Evolutionary conservation across 2,113 vertebrate species (phyloP), one percentile per base, ranked within the genome.

Genomic region (Tychaedon coryphoeus): DNA sequence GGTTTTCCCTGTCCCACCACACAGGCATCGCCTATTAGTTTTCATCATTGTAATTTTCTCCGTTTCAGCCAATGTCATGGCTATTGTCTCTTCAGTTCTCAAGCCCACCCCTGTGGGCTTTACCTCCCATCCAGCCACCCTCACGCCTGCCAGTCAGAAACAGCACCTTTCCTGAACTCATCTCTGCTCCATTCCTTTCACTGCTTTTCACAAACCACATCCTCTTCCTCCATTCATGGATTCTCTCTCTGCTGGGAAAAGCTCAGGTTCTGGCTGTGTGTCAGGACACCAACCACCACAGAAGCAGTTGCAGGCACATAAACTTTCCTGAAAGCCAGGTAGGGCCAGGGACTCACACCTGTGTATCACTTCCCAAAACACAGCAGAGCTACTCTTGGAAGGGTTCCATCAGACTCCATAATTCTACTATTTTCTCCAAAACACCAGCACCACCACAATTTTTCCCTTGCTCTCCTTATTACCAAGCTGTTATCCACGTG

Each of bases 231-330:
- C 34, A 67, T 82, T 64, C 29, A 45, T 34, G 11, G 50, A 18
- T 72, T 83, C 23, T 36, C 25, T 12, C 38, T 57, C 13, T 71
- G 42, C n/a, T 74, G 51, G 43, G 51, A 18, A 61, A 61, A 84
- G 13, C 33, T 60, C 3, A 1, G 24, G 29, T 25, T 25, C 29
- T 3, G 4, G 25, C n/a, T 31, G 9, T 43, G 12, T 53, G 25
- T 34, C 23, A 62, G 66, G 51, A 15, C 22, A 60, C 24, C 9
- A 9, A 42, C 33, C 23, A 54, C 12, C 23, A 17, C 38, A 25
- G 45, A 47, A 67, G 26, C 1, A 2, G 12, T 0, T 0, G 1
- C 31, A 47, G 61, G 18, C 29, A n/a, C 4, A 4, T 42, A 58
- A 78, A 56, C 28, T 16, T 82, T 61, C 73, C 61, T 31, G 61